Evolutionary conservation across 2,113 vertebrate genomes (phyloP).

Genomic region (Heloderma charlesbogerti): DNA sequence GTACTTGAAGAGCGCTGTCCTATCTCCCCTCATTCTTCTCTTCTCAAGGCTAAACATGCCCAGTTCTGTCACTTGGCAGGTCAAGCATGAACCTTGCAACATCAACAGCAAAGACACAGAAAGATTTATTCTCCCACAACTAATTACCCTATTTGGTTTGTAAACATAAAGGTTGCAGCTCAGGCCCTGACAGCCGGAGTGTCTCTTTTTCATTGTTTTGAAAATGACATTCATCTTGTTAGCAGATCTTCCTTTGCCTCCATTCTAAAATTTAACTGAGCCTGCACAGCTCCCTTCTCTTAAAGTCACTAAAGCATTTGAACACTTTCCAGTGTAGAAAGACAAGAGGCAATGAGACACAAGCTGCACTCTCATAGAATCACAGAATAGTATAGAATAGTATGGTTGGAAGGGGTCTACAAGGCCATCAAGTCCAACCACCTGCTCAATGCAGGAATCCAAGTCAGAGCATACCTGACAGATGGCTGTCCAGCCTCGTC

Average conservation of each 20-base stretch:
- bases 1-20: too few relatives aligned
- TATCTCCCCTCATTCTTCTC: too few relatives aligned
- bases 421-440: too few relatives aligned
- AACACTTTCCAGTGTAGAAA: slow-evolving; percentile 40
- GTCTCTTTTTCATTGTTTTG: slow-evolving; percentile 68
- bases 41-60: too few relatives aligned
- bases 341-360: slow-evolving; percentile 41
- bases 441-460: too few relatives aligned
- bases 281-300: slow-evolving; percentile 38
- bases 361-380: too few relatives aligned
- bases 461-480: too few relatives aligned
- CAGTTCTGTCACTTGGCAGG: slow-evolving; percentile 74
- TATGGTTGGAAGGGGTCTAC: too few relatives aligned
- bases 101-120: slow-evolving; percentile 52
- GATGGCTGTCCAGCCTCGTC: too few relatives aligned
- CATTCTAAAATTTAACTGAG: slow-evolving; percentile 40
- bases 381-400: too few relatives aligned
- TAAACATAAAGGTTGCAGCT: slow-evolving; percentile 83
- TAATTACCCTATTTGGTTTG: slow-evolving; percentile 85
- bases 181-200: slow-evolving; percentile 74
- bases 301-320: slow-evolving; percentile 62
- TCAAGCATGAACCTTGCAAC: slow-evolving; percentile 59
- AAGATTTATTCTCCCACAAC: slow-evolving; percentile 79
- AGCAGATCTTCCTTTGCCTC: slow-evolving; percentile 54
- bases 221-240: slow-evolving; percentile 72